Evolutionary conservation across 2,113 vertebrate genomes (phyloP).

Genomic region (Sinocyclocheilus anophthalmus): DNA sequence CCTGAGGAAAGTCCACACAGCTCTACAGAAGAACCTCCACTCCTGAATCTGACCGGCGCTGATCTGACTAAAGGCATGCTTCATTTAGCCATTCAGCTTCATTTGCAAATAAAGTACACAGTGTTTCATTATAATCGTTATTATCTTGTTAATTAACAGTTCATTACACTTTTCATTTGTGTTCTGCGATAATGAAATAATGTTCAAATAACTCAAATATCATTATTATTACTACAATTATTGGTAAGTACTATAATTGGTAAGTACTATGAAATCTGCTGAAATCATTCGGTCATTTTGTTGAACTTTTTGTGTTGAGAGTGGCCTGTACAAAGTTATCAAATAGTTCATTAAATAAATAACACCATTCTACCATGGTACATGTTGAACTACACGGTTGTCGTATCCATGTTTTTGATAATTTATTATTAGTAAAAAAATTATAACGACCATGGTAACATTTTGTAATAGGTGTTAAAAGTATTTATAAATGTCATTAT

Average conservation of each 20-base stretch:
- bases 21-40: conserved; percentile 59
- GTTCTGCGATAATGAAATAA: background rate
- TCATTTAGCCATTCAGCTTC: background rate
- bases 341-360: background rate
- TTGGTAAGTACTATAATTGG: background rate
- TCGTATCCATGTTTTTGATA: background rate
- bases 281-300: too few relatives aligned
- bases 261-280: background rate
- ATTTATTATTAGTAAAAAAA: too few relatives aligned
- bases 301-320: background rate
- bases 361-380: background rate
- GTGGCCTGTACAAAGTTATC: background rate
- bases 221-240: background rate
- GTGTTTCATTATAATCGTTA: background rate
- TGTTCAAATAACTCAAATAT: background rate
- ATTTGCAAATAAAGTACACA: conserved; percentile 6
- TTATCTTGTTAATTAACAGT: background rate
- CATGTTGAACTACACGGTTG: background rate
- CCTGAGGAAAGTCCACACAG: conserved; percentile 71
- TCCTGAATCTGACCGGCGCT: conserved; percentile 30
- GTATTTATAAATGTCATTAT: conserved; percentile 1
- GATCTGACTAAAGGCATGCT: background rate
- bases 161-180: background rate
- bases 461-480: background rate
- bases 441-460: background rate